Evolutionary conservation across 2,888 invertebrate species (phyloP), one percentile per base, ranked within the genome.

Genomic region (Temnothorax rugatulus): DNA sequence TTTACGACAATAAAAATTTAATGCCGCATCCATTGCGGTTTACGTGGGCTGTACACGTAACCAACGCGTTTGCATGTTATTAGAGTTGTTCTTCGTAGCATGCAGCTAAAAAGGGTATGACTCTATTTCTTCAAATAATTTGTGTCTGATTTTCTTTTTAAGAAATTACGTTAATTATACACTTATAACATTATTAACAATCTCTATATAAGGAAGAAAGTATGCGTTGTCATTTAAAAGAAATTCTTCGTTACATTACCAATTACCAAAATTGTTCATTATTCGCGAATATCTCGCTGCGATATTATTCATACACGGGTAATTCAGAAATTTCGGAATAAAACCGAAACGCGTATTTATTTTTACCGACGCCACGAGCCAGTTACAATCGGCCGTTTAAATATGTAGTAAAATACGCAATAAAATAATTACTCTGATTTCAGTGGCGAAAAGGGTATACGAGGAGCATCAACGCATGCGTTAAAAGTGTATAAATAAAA

Each of bases 331-430:
- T 29, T 50, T 66, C 15, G 15, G 15, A 50, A 11, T 76, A 38
- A 64, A 41, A 54, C 18, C 41, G n/a, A 77, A 69, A 68, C 15
- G n/a, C 8, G 34, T 76, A 54, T 76, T 77, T 54, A 69, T 77
- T 77, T 75, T 68, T 25, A 3, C 41, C 54, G 21, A 57, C 4
- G 29, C 13, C 3, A 15, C 61, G 47, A 75, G 25, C 9, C 8
- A 54, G 54, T 25, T 63, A 21, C 50, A 76, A 47, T 50, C 34
- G 29, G 15, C 1, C 2, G 44, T 44, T 59, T 59, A 38, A 64
- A 64, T 66, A 50, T 66, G 38, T 34, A 38, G 41, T 52, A 52
- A 76, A 52, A 66, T 13, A 38, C 66, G 25, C 25, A 54, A 54
- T 52, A 41, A 76, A 76, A 21, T 76, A 68, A 64, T 77, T 25